Evolutionary conservation across 1,140 invertebrate species (phyloP), one percentile per base, ranked within the genome.

Genomic region (Orussus abietinus): DNA sequence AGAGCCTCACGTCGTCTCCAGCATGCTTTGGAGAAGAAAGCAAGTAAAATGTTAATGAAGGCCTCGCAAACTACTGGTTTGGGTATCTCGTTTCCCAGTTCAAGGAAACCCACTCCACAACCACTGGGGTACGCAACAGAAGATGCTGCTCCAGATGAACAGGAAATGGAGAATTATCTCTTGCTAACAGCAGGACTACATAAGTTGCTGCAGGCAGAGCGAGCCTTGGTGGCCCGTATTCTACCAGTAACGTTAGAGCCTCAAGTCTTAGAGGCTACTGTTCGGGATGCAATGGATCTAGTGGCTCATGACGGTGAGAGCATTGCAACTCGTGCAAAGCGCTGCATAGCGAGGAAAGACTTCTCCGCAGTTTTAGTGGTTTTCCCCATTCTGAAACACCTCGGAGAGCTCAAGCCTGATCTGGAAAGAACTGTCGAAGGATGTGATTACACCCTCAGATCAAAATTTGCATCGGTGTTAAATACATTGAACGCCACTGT

Each of bases 141-240:
- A 17, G 69, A 72, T 22, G 60, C 67, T 17, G 69, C 71, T n/a
- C 69, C 69, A 20, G 85, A 85, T 37, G 88, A 90, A 66, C 82
- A 85, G 61, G 90, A 94, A 66, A 85, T 91, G 75, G 88, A 92
- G 55, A 84, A 88, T 57, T 93, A 92, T 69, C 71, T 93, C 38
- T 80, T 87, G n/a, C 80, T 88, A 51, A 81, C 94, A 1, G 84
- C 89, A 20, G 90, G 87, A 5, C 72, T 96, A n/a, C 84, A 90
- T 31, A 85, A 88, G 47, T 75, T 97, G 3, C 90, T 95, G 76
- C 86, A 92, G 59, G 85, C 85, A 58, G 94, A 98, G 65, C 79
- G 87, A 18, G 76, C 82, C 35, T 68, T 92, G 11, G 85, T 96
- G 74, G 78, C 84, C 10, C 85, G 86, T 10, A 87, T 98, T 18